Base-by-base conservation (phyloP, 2,113 vertebrate species). In the Jacana jacana region DNA sequence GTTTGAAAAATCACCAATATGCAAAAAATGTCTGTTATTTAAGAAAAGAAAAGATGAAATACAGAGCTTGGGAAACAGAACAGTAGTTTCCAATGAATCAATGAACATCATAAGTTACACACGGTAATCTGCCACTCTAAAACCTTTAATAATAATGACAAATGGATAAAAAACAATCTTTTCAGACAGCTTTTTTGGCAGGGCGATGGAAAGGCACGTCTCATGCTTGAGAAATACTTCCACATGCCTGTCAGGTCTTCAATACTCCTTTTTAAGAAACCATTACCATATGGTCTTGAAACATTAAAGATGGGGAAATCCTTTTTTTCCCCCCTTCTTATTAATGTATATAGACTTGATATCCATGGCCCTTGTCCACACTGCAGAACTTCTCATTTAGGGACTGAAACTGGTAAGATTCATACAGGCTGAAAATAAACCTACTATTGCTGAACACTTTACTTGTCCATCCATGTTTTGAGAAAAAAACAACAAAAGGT, bases 61-160 rank as follows among this genome's bases (percentile, higher is more conserved):
- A 58, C 9, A n/a, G 37, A 85, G 55, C 35, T 83, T 54, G 76
- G 69, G 82, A 54, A 81, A 76, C 54, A 81, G 57, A 88, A 81
- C 27, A 63, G 52, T 40, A 37, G 35, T 68, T 92, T 94, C 42
- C 57, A 84, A 69, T 44, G 65, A 79, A 86, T 66, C 57, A 79
- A 52, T 65, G 48, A 87, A 46, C 49, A 61, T 4, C 0, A 0
- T 78, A 72, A 86, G 10, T 54, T 78, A 71, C 0, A 0, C 35
- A 22, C 18, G 48, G 48, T 69, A 46, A 89, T 79, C 19, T 72
- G 49, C n/a, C 48, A n/a, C 44, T 76, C 24, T 49, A 52, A 55
- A 69, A 72, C 61, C 10, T 49, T 73, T 48, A 30, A 30, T 57
- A 83, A 88, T 49, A 75, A 91, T 69, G 81, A 82, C 1, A 17